Base-by-base conservation (phyloP, 2,888 invertebrate genomes). In the Epistrophe grossulariae region DNA sequence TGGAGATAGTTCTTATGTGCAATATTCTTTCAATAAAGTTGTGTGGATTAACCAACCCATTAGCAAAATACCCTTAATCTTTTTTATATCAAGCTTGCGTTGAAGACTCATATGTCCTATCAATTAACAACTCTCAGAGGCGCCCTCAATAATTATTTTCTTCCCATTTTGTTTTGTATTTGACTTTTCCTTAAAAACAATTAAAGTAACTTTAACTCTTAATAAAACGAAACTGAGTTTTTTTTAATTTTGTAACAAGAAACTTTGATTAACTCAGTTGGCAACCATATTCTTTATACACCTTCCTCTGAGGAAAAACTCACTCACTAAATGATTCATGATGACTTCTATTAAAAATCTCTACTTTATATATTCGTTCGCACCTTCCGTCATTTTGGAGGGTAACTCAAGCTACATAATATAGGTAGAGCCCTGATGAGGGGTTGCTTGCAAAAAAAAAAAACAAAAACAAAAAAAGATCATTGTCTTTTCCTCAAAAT, bases 341-440 rank as follows among this genome's bases (percentile, higher is more conserved):
- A 87, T 82, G 87, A 87, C 87, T 87, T 87, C 83, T 87, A 87
- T 87, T 87, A 87, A 87, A 87, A 87, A 87, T 87, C 87, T 79
- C 83, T 76, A 79, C 79, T 83, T 82, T 87, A 76, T 79, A 66
- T 87, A 74, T 87, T 82, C 79, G 28, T 83, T 87, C 83, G 87
- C 87, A 87, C 87, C 87, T 87, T 87, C 79, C 57, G 31, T 79
- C 71, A 72, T 17, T 50, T 73, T 17, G 84, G 31, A 13, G 17
- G 15, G 17, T 17, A 38, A 57, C n/a, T 60, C 19, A 24, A 52
- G 19, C 19, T 11, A 11, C 1, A 35, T 7, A 7, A 1, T n/a
- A n/a, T n/a, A n/a, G n/a, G n/a, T n/a, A 35, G 4, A 19, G 11
- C 8, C n/a, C 31, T 55, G 28, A 55, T 9, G 45, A 79, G 70